Conservation (phyloP, 2,888 invertebrate species). For the Drosophila mercatorum region DNA sequence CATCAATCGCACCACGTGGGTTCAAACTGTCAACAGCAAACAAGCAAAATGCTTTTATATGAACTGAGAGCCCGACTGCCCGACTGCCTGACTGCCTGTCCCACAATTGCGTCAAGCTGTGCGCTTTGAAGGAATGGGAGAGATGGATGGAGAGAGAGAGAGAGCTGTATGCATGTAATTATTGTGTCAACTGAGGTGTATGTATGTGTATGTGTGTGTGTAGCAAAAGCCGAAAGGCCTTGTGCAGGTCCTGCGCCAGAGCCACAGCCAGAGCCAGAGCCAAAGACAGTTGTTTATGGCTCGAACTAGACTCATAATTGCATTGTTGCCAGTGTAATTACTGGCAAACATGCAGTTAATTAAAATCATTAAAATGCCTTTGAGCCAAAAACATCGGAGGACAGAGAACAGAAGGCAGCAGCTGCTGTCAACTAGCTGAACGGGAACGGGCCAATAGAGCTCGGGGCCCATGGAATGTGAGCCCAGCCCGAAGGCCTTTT, state of each 20-base stretch:
- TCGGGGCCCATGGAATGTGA: slow-evolving; percentile 1
- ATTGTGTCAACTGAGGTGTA: slow-evolving; percentile 71
- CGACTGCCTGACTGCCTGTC: background rate
- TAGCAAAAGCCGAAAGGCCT: slow-evolving; percentile 42
- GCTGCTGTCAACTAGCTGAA: slow-evolving; percentile 21
- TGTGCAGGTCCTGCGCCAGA: slow-evolving; percentile 30
- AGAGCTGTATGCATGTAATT: slow-evolving; percentile 63
- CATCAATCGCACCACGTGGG: slow-evolving; percentile 47
- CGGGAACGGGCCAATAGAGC: slow-evolving; percentile 21
- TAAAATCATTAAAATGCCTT: slow-evolving; percentile 78
- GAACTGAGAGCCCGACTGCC: slow-evolving; percentile 24
- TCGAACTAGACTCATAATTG: slow-evolving; percentile 71
- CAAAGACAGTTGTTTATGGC: slow-evolving; percentile 61
- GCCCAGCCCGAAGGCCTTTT: slow-evolving; percentile 24
- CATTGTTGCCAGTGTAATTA: slow-evolving; percentile 77
- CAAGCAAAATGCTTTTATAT: slow-evolving; percentile 51
- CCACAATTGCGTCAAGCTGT: background rate
- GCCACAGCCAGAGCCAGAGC: background rate
- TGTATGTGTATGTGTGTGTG: slow-evolving; percentile 56
- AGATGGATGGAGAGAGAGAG: background rate
- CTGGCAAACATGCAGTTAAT: slow-evolving; percentile 76
- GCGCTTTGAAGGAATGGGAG: slow-evolving; percentile 35
- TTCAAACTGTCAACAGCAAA: slow-evolving; percentile 57
- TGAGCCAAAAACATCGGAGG: slow-evolving; percentile 52
- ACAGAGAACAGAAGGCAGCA: slow-evolving; percentile 22